Evolutionary conservation across 2,113 vertebrate species (phyloP).

Genomic region (Callithrix jacchus): DNA sequence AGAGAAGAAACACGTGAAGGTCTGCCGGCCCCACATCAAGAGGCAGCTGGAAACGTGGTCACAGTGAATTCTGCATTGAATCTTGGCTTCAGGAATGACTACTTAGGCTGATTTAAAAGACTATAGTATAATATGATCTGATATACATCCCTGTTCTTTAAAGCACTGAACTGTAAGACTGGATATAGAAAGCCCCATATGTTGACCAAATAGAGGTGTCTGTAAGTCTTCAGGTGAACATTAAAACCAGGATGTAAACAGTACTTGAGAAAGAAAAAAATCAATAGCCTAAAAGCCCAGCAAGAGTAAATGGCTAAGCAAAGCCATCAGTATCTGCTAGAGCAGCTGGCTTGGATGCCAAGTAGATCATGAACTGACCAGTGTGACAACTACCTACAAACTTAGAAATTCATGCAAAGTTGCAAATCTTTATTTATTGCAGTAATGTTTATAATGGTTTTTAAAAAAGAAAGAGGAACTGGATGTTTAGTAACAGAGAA

Average conservation of each 20-base stretch:
- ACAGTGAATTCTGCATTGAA: not conserved
- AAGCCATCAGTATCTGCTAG: not conserved
- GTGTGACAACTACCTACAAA: not conserved
- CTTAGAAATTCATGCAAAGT: not conserved
- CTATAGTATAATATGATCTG: not conserved
- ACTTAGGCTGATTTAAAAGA: not conserved
- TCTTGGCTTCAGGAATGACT: not conserved
- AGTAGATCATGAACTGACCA: not conserved
- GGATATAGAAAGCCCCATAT: not conserved
- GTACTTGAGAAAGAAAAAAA: not conserved
- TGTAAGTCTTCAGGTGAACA: not conserved
- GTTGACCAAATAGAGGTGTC: not conserved
- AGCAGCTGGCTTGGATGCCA: not conserved
- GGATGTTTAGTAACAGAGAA: not conserved
- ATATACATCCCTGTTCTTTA: not conserved
- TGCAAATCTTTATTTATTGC: not conserved
- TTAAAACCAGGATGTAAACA: not conserved
- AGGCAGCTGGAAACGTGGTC: not conserved
- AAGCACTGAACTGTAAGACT: not conserved
- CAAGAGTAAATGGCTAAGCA: not conserved
- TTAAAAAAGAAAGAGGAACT: not conserved
- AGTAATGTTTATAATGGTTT: not conserved
- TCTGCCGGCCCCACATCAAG: not conserved
- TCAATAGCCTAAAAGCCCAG: not conserved
- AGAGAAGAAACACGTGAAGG: not conserved